These are phyloP conservation scores for Brachionus koreanus DNA, from an alignment of 1,140 invertebrate genomes.

Conservation along the genomic window DNA sequence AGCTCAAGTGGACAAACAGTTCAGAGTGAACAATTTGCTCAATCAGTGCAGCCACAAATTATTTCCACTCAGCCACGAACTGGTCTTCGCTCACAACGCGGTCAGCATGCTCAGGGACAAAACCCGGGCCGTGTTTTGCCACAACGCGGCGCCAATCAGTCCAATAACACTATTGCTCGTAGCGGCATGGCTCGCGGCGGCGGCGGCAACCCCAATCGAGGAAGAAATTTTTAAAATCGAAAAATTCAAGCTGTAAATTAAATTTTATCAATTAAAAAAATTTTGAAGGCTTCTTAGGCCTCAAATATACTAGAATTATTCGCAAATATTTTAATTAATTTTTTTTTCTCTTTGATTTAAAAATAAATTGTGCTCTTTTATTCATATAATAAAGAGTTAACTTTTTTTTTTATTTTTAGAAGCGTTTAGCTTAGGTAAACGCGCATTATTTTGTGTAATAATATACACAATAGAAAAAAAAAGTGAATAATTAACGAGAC, in stretches of 20 bases:
- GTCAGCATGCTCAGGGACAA: background rate
- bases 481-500: background rate
- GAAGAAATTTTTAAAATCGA: constrained; percentile 18
- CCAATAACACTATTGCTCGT: background rate
- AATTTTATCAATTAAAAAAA: background rate
- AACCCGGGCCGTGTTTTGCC: background rate
- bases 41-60: background rate
- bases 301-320: background rate
- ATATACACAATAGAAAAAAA: constrained; percentile 26
- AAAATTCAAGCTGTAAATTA: background rate
- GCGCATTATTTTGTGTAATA: constrained; percentile 21
- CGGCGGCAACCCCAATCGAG: constrained; percentile 2
- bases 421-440: background rate
- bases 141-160: background rate
- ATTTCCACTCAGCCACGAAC: background rate
- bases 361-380: background rate
- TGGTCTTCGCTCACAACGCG: background rate
- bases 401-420: background rate
- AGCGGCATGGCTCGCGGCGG: background rate
- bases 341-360: background rate
- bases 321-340: background rate
- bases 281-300: background rate
- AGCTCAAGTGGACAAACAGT: constrained; percentile 2
- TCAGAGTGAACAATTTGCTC: background rate
- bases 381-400: background rate